Evolutionary conservation across 2,888 invertebrate genomes (phyloP).

Genomic region (Margaritifera margaritifera): DNA sequence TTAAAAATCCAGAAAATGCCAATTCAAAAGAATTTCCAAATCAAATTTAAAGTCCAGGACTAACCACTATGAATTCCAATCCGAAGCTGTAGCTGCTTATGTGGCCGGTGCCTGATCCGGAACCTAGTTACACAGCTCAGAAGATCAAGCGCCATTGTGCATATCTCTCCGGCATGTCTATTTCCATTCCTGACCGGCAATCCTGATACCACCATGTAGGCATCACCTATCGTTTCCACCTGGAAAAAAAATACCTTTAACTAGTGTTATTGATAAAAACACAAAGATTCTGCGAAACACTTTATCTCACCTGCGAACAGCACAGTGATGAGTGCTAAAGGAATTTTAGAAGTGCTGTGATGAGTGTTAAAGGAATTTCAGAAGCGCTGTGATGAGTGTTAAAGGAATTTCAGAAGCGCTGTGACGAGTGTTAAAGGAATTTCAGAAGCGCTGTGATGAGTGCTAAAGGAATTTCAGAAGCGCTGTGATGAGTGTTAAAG

Average conservation of each 20-base stretch:
- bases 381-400: no score
- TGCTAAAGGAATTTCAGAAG: no score
- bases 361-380: no score
- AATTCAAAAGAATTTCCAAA: no score
- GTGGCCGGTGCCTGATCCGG: constrained; percentile 50
- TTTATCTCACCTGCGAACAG: no score
- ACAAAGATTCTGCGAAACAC: neutral
- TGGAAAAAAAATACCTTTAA: constrained; percentile 9
- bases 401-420: no score
- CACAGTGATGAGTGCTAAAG: no score
- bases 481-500: no score
- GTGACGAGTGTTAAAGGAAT: no score
- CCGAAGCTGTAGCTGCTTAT: constrained; percentile 51
- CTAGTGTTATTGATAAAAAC: neutral
- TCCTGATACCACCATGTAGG: constrained; percentile 61
- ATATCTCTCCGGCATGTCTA: constrained; percentile 54
- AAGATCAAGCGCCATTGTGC: constrained; percentile 55
- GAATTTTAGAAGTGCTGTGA: no score
- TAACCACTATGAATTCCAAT: constrained; percentile 58
- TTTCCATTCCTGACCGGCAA: constrained; percentile 51
- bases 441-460: no score
- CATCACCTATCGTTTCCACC: constrained; percentile 64
- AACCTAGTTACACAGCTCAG: constrained; percentile 50
- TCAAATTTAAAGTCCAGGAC: neutral
- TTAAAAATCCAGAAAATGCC: no score